Evolutionary conservation across 2,888 invertebrate species (phyloP).

Genomic region (Galerucella nymphaeae): DNA sequence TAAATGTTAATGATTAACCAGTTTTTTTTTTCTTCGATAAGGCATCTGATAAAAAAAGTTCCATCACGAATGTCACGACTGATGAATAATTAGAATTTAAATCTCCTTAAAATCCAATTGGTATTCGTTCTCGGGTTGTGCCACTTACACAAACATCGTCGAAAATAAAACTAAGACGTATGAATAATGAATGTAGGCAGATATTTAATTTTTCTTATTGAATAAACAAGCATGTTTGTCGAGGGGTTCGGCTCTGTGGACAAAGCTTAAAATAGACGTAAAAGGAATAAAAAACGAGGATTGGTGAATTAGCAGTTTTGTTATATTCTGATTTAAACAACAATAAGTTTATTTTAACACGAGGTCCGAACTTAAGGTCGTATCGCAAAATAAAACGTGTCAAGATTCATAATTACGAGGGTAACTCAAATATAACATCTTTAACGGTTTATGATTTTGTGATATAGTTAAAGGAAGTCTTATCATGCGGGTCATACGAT

Average conservation of each 20-base stretch:
- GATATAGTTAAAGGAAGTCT: no score
- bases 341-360: conserved; percentile 18
- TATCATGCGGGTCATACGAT: no score
- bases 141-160: conserved; percentile 19
- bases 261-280: conserved; percentile 11
- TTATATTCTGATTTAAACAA: conserved; percentile 22
- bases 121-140: conserved; percentile 22
- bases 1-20: background rate
- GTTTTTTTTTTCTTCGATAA: conserved; percentile 1
- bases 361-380: conserved; percentile 21
- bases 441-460: no score
- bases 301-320: conserved; percentile 22
- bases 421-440: background rate
- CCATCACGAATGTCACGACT: conserved; percentile 12
- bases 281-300: conserved; percentile 14
- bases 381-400: conserved; percentile 22
- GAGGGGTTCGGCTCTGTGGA: conserved; percentile 12
- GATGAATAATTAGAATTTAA: conserved; percentile 17
- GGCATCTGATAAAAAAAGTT: conserved; percentile 3
- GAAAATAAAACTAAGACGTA: conserved; percentile 6
- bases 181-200: conserved; percentile 20
- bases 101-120: conserved; percentile 15
- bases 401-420: background rate
- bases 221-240: conserved; percentile 19
- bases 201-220: conserved; percentile 21